A percentile compares a stretch with the other conserved stretches of the same genome.
Evolutionary conservation across 2,797 vertebrate species (phyloP).

Genomic region (Knipowitschia caucasica): DNA sequence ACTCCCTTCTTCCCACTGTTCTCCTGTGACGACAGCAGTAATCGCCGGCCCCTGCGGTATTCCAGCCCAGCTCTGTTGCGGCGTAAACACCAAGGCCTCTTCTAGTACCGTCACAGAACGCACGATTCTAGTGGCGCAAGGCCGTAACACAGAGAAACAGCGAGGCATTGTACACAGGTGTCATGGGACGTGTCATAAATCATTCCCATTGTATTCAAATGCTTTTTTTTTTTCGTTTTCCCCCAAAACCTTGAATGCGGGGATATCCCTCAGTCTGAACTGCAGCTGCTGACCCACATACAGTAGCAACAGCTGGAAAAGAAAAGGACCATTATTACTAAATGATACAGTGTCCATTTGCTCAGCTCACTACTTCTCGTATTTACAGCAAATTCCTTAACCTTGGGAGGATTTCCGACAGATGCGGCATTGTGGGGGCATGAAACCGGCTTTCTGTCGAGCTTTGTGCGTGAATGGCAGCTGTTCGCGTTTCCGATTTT

Average conservation of each 20-base stretch:
- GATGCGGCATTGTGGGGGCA: conserved; percentile 4
- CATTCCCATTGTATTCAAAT: conserved; percentile 1
- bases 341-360: not conserved
- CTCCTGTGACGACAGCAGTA: not conserved
- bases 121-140: conserved; percentile 45
- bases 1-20: not conserved
- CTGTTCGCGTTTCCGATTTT: conserved; percentile 12
- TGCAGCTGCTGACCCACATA: conserved; percentile 24
- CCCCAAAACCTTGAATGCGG: conserved; percentile 16
- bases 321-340: not conserved
- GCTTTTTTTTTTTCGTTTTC: conserved; percentile 11
- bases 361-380: conserved; percentile 2
- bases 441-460: conserved; percentile 22
- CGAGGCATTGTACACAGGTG: conserved; percentile 9
- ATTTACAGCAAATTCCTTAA: conserved; percentile 37
- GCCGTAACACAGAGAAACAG: conserved; percentile 34
- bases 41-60: not conserved
- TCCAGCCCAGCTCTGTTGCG: conserved; percentile 47
- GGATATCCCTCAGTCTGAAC: conserved; percentile 25
- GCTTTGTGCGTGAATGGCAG: conserved; percentile 4
- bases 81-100: conserved; percentile 29
- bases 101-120: conserved; percentile 50
- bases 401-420: not conserved
- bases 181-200: conserved; percentile 8
- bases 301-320: conserved; percentile 15